Conservation (phyloP, 2,113 vertebrate genomes). For the Colinus virginianus region DNA sequence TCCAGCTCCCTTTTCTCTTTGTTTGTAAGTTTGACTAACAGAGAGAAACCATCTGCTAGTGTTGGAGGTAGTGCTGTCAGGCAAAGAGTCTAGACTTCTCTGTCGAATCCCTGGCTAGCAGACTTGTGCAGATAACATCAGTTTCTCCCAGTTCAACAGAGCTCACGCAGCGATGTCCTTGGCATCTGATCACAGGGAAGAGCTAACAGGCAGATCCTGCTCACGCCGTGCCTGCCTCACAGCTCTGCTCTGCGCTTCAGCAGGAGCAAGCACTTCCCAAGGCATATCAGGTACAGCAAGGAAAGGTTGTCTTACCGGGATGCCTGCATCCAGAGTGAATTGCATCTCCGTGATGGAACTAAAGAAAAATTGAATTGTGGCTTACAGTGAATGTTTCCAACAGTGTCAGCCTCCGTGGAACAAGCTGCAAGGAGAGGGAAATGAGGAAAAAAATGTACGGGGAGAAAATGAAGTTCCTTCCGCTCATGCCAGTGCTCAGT, state of each 20-base stretch:
- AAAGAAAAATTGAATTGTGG: neutral
- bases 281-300: neutral
- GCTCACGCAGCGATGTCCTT: constrained; percentile 49
- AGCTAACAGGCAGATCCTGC: constrained; percentile 19
- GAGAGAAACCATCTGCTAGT: constrained; percentile 68
- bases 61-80: constrained; percentile 63
- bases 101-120: constrained; percentile 15
- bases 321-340: neutral
- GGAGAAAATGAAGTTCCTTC: constrained; percentile 36
- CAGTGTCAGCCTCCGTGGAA: fast-evolving
- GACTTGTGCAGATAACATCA: neutral
- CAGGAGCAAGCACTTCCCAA: neutral
- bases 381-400: neutral
- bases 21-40: constrained; percentile 55
- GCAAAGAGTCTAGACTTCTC: constrained; percentile 57
- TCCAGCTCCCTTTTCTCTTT: constrained; percentile 27
- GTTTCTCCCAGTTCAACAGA: constrained; percentile 32
- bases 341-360: neutral
- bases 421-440: neutral
- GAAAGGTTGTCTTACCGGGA: neutral
- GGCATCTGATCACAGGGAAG: constrained; percentile 17
- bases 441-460: neutral
- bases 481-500: constrained; percentile 8
- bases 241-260: neutral
- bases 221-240: neutral